These are phyloP conservation scores for Megalurothrips usitatus DNA, from an alignment of 2,888 invertebrate species.

Conservation along the genomic window DNA sequence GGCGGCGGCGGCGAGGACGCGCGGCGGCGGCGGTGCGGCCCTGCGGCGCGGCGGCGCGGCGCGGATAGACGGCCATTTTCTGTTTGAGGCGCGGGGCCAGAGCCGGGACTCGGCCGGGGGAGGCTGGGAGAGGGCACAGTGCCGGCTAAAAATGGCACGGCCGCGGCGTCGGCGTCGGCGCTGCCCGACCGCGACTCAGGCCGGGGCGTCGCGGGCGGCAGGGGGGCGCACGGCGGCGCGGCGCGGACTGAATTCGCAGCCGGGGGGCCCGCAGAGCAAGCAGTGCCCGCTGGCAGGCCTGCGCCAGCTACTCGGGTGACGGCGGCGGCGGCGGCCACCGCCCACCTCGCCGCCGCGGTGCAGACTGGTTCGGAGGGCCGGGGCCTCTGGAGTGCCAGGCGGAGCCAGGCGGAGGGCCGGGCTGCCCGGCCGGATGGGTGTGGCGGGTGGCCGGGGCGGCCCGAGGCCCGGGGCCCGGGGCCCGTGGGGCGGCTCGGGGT, in stretches of 20 bases:
- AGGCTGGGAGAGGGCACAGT: not conserved
- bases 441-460: not conserved
- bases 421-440: not conserved
- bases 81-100: not conserved
- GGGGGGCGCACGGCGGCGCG: not conserved
- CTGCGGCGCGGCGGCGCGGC: not conserved
- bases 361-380: too few species aligned
- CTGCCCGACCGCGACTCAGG: not conserved
- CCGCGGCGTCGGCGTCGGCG: not conserved
- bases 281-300: too few species aligned
- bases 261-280: too few species aligned
- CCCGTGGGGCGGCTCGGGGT: not conserved
- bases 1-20: not conserved
- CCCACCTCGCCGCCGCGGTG: too few species aligned
- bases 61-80: not conserved
- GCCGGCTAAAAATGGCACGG: constrained; percentile 8
- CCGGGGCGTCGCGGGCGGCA: not conserved
- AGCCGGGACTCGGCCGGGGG: not conserved
- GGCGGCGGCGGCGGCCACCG: too few species aligned
- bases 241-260: not conserved
- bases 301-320: too few species aligned
- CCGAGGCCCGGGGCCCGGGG: too few species aligned
- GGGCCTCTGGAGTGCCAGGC: too few species aligned
- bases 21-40: not conserved
- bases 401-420: too few species aligned